Conservation (phyloP, 2,888 invertebrate genomes). For the Napeogenes sylphis region DNA sequence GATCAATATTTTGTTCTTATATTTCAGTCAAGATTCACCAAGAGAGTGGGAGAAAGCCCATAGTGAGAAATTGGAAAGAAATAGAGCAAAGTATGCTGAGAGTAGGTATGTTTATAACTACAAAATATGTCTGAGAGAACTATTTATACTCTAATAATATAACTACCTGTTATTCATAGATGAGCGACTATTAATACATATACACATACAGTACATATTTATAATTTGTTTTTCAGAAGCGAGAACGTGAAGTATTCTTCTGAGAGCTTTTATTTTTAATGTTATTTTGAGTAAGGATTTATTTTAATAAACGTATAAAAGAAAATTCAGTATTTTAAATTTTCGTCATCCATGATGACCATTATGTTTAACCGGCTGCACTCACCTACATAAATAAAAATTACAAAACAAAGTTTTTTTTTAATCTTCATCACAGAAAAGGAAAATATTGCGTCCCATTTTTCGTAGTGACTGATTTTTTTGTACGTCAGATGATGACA, state of each 20-base stretch:
- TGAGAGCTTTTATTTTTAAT: slow-evolving; percentile 60
- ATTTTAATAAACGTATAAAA: slow-evolving; percentile 13
- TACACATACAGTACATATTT: too few species aligned
- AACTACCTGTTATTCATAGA: too few species aligned
- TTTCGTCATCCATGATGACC: too few species aligned
- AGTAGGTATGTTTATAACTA: slow-evolving; percentile 26
- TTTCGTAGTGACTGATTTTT: too few species aligned
- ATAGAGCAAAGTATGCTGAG: slow-evolving; percentile 41
- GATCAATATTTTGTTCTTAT: slow-evolving; percentile 2
- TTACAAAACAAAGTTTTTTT: too few species aligned
- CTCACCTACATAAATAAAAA: too few species aligned
- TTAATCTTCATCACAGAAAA: too few species aligned
- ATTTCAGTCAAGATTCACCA: slow-evolving; percentile 46
- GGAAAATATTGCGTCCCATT: too few species aligned
- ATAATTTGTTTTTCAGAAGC: slow-evolving; percentile 41
- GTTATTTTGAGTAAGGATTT: slow-evolving; percentile 21
- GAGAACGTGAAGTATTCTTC: slow-evolving; percentile 53
- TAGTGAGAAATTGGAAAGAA: slow-evolving; percentile 54
- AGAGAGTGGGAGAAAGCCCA: slow-evolving; percentile 56
- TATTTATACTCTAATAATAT: neutral
- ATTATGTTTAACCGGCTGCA: too few species aligned
- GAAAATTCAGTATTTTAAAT: too few species aligned
- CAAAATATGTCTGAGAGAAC: neutral
- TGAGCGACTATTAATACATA: too few species aligned
- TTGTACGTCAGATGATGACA: too few species aligned